These are phyloP conservation scores for Microplitis mediator DNA, from an alignment of 1,140 invertebrate genomes.

Conservation along the genomic window DNA sequence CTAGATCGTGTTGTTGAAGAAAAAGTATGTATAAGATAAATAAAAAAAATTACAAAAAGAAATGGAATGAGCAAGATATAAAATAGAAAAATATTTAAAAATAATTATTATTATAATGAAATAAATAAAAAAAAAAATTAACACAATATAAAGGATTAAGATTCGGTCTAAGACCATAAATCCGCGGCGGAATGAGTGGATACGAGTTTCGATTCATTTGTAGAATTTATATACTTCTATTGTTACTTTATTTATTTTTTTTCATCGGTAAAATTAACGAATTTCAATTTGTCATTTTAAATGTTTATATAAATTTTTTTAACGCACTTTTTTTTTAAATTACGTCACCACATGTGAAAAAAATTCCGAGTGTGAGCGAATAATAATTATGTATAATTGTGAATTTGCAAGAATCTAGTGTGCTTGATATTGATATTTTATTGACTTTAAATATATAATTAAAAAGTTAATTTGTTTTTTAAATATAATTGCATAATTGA, in stretches of 20 bases:
- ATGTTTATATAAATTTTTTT: not conserved
- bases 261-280: not conserved
- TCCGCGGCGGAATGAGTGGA: conserved; percentile 51
- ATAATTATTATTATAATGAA: not conserved
- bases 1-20: conserved; percentile 63
- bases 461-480: too few relatives aligned
- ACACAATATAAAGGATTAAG: conserved; percentile 29
- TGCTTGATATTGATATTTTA: not conserved
- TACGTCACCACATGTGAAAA: not conserved
- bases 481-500: too few relatives aligned
- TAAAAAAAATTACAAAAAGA: conserved; percentile 34
- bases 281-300: not conserved
- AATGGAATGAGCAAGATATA: conserved; percentile 9
- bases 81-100: conserved; percentile 17
- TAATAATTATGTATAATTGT: not conserved
- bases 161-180: conserved; percentile 54
- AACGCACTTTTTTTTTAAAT: not conserved
- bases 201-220: conserved; percentile 19
- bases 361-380: not conserved
- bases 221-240: not conserved
- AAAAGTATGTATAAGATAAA: conserved; percentile 57
- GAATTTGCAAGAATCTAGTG: not conserved
- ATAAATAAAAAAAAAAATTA: conserved; percentile 1
- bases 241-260: not conserved
- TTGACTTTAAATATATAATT: too few relatives aligned